Evolutionary conservation across 2,888 invertebrate species (phyloP).

Genomic region (Drosophila incognita): DNA sequence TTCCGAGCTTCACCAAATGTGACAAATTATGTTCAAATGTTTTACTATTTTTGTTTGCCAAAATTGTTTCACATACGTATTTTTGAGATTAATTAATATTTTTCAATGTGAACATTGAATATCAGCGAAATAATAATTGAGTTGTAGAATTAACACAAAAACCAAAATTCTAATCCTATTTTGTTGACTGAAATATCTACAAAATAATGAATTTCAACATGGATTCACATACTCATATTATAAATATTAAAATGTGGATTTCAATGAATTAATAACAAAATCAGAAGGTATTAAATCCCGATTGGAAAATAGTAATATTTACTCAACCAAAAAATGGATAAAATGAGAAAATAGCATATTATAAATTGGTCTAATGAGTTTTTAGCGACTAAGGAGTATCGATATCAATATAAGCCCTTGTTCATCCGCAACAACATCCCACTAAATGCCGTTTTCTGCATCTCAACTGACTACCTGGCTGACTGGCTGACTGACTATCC

Average conservation of each 20-base stretch:
- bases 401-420: background rate
- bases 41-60: background rate
- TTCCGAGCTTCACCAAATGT: background rate
- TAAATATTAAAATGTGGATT: background rate
- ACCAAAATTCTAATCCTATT: background rate
- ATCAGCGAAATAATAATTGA: background rate
- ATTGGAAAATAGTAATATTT: background rate
- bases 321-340: background rate
- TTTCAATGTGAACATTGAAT: too few species aligned
- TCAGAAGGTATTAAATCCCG: background rate
- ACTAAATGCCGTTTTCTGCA: slow-evolving; percentile 12
- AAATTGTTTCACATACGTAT: background rate
- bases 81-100: too few species aligned
- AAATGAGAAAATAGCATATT: background rate
- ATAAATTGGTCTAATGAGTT: slow-evolving; percentile 5
- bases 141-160: background rate
- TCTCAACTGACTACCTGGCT: background rate
- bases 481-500: background rate
- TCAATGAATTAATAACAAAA: background rate
- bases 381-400: background rate
- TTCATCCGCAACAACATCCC: slow-evolving; percentile 6
- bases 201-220: too few species aligned
- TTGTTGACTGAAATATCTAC: background rate
- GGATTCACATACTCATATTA: background rate
- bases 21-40: background rate